Evolutionary conservation across 2,888 invertebrate species (phyloP), one percentile per base, ranked within the genome.

Genomic region (Blera fallax): DNA sequence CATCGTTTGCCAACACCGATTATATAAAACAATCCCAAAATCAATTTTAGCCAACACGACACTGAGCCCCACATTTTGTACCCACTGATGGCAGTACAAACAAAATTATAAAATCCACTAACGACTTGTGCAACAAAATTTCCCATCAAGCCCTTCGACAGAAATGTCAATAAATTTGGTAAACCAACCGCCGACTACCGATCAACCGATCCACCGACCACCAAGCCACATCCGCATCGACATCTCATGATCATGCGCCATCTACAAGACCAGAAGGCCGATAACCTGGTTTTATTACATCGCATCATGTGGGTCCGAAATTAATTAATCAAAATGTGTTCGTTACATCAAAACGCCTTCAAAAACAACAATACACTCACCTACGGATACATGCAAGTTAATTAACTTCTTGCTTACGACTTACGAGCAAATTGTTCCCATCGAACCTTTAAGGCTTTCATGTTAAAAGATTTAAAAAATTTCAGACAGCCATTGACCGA

Each of bases 291-390:
- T 37, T 16, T 6, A 8, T 52, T 67, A 56, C 73, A 73, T 37
- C 43, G 69, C 43, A 34, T 18, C 40, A 18, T 40, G 40, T 45
- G 45, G 18, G 18, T 45, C 45, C 78, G 32, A 79, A 52, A 48
- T 65, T 72, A 79, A 79, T 79, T 79, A 79, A 72, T 79, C 72
- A 79, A 70, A 79, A 65, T 40, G 24, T 48, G 37, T 72, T 69
- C 40, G 34, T 21, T 60, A 60, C 40, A 40, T 40, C 40, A n/a
- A 14, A 14, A 40, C 8, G 37, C 32, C 37, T 11, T 10, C 21
- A 8, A 29, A 24, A 27, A n/a, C n/a, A n/a, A n/a, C n/a, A n/a
- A n/a, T n/a, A n/a, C n/a, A n/a, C 3, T n/a, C 14, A 8, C 40
- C 29, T 16, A 8, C 65, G n/a, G n/a, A 43, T 43, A 7, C 16